These are phyloP conservation scores for Ptychoptera albimana DNA, from an alignment of 2,888 invertebrate species.

Conservation along the genomic window DNA sequence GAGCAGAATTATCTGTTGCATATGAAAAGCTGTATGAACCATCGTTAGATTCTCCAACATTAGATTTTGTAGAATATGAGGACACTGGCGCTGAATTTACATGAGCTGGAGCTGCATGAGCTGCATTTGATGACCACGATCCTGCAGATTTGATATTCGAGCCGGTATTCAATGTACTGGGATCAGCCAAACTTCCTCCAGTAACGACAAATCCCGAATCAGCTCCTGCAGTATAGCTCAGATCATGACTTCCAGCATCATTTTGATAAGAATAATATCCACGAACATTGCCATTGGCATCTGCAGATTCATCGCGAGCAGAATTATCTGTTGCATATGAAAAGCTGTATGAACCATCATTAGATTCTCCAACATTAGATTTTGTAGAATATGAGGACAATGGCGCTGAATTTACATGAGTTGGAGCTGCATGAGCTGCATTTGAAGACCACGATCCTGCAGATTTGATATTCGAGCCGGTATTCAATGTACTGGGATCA, in stretches of 20 bases:
- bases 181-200: slow-evolving; percentile 15
- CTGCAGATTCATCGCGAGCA: slow-evolving; percentile 12
- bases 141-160: too few relatives aligned
- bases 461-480: too few relatives aligned
- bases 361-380: too few relatives aligned
- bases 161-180: slow-evolving; percentile 10
- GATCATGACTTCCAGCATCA: slow-evolving; percentile 48
- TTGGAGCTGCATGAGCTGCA: too few relatives aligned
- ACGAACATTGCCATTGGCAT: slow-evolving; percentile 15
- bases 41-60: neutral
- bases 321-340: neutral
- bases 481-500: slow-evolving; percentile 5
- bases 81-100: too few relatives aligned
- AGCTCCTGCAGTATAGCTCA: slow-evolving; percentile 48
- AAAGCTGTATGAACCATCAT: neutral
- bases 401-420: too few relatives aligned
- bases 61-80: too few relatives aligned
- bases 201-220: slow-evolving; percentile 38
- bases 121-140: too few relatives aligned
- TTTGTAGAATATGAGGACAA: too few relatives aligned
- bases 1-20: neutral
- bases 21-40: slow-evolving; percentile 5
- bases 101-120: too few relatives aligned
- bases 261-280: slow-evolving; percentile 48
- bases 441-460: too few relatives aligned